Evolutionary conservation across 2,888 invertebrate genomes (phyloP), one percentile per base, ranked within the genome.

Genomic region (Drosophila diplacantha): DNA sequence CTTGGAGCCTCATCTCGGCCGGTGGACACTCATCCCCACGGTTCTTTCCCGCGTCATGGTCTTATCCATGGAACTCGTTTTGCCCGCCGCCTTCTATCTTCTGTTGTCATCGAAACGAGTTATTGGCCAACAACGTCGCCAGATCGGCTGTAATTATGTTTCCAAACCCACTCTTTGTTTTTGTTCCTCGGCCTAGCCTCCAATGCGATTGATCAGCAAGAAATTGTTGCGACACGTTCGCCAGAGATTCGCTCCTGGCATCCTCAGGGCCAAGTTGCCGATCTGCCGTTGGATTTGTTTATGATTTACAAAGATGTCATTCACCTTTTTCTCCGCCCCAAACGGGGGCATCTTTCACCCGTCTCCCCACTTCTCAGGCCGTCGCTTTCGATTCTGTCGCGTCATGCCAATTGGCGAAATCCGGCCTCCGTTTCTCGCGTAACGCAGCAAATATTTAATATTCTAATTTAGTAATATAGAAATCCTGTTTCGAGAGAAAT

Each of bases 111-210:
- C 54, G 31, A 47, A 54, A 66, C 64, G 37, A 51, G 62, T 63
- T 68, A 57, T 76, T 81, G 74, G 80, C 76, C 56, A 81, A 81
- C 72, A 41, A 1, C 35, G 52, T 12, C 29, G 44, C 22, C 29
- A 67, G 41, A 60, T 64, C 65, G 74, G 46, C 75, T 63, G 67
- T 68, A 80, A 80, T 76, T 76, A 72, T 75, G 59, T 62, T 50
- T 50, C 31, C 51, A 62, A 62, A 43, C 35, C 20, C 3, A 16
- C 11, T 41, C 11, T 26, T 11, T 22, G 3, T n/a, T 24, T 41
- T 22, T 34, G 16, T 16, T 38, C 29, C 24, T 44, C 18, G 11
- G 59, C n/a, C 46, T 29, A 22, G 34, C 49, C 60, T 41, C 32
- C 29, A 49, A 60, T 34, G 49, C 61, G 43, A 50, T 62, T 51